Evolutionary conservation across 2,113 vertebrate genomes (phyloP), one percentile per base, ranked within the genome.

Genomic region (Hemibagrus wyckioides): DNA sequence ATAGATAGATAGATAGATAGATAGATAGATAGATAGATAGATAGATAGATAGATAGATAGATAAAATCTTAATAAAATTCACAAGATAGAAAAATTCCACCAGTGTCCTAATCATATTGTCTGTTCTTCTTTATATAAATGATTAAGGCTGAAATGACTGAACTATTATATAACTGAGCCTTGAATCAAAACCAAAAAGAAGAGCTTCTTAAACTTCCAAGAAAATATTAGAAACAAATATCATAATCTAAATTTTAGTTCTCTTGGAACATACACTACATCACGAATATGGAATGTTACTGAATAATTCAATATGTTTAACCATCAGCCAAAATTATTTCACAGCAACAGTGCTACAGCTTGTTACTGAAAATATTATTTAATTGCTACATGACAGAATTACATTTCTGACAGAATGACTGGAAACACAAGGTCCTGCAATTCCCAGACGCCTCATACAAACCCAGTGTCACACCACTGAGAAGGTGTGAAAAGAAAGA

Each of bases 401-500:
- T 63, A 52, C 84, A 85, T 57, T 85, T 59, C 52, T 75, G 13
- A 75, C 2, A 36, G 67, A 73, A 36, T 52, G 8, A 57, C 33
- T 83, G 54, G 73, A 82, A 71, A 83, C 19, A 17, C 71, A 52
- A 52, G 63, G 59, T 80, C 75, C 77, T 48, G 28, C 50, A 80
- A 67, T 69, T 36, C 13, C 19, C 28, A 33, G 50, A 80, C n/a
- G 48, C 50, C 33, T 52, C 76, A 71, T 48, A 85, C 69, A 85
- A 85, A 88, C 23, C 63, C 54, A 88, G 67, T 56, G 59, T 84
- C 61, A n/a, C 80, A 57, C 48, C 48, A 54, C 63, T 9, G 67
- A 57, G 25, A 73, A 28, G 10, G 30, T 65, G 61, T 54, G 85
- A 86, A 82, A 13, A 48, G 63, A 86, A 57, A n/a, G 28, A 25